Evolutionary conservation across 2,888 invertebrate species (phyloP).

Genomic region (Scaptomyza parva): DNA sequence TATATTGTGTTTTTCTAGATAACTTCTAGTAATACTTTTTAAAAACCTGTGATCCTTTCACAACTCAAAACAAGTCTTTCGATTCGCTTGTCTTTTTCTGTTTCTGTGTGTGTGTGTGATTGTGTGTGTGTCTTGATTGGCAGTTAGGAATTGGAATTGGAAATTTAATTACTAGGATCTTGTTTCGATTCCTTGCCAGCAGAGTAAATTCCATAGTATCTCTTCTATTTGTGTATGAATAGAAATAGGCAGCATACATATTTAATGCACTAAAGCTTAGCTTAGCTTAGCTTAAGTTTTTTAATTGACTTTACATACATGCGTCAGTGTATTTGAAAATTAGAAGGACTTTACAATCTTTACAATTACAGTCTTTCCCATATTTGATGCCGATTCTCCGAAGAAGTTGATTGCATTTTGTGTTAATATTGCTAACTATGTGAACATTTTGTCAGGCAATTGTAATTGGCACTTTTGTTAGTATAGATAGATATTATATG

Average conservation of each 20-base stretch:
- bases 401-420: background rate
- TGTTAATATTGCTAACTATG: slow-evolving; percentile 23
- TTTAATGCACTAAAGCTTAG: slow-evolving; percentile 7
- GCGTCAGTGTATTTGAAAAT: background rate
- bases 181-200: background rate
- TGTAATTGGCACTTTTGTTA: slow-evolving; percentile 69
- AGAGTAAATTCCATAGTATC: slow-evolving; percentile 6
- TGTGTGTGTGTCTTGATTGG: slow-evolving; percentile 18
- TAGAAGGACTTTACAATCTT: slow-evolving; percentile 2
- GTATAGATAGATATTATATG: slow-evolving; percentile 33
- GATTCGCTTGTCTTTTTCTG: background rate
- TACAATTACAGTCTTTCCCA: background rate
- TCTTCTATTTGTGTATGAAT: slow-evolving; percentile 7
- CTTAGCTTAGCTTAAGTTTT: slow-evolving; percentile 13
- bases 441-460: slow-evolving; percentile 60
- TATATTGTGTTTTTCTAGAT: slow-evolving; percentile 14
- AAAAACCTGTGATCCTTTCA: slow-evolving; percentile 11
- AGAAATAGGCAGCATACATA: slow-evolving; percentile 20
- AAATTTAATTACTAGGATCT: background rate
- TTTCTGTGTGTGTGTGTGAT: too few species aligned
- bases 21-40: slow-evolving; percentile 47
- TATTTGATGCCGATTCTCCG: background rate
- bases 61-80: slow-evolving; percentile 6
- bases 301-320: slow-evolving; percentile 5
- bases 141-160: slow-evolving; percentile 26